These are phyloP conservation scores for Ctenodactylus gundi DNA, from an alignment of 2,113 vertebrate species.

Conservation along the genomic window DNA sequence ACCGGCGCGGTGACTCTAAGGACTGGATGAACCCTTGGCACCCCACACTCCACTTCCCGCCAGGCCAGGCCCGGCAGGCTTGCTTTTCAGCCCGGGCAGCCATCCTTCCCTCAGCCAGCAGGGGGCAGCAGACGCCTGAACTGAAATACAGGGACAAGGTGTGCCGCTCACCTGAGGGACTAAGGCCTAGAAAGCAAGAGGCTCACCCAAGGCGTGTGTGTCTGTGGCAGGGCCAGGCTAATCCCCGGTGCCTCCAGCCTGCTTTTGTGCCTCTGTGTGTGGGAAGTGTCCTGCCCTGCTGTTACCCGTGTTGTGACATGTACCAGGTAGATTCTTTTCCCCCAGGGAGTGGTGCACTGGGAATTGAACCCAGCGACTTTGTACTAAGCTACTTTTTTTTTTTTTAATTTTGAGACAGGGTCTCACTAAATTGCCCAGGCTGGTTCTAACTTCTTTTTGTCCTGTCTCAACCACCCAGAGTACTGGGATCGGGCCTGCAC, in stretches of 20 bases:
- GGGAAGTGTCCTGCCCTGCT: neutral
- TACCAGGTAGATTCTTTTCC: too few relatives aligned
- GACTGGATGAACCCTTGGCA: neutral
- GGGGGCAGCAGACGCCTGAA: conserved; percentile 65
- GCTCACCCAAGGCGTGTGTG: too few relatives aligned
- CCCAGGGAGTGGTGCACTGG: too few relatives aligned
- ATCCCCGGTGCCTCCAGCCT: neutral
- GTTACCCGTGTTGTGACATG: neutral
- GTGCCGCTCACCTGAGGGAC: neutral
- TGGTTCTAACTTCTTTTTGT: too few relatives aligned
- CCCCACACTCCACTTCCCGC: neutral
- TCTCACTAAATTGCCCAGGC: too few relatives aligned
- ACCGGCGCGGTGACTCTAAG: neutral
- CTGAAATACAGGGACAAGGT: neutral
- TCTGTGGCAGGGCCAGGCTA: neutral
- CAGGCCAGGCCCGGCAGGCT: neutral
- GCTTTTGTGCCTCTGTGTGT: neutral
- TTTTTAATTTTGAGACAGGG: too few relatives aligned
- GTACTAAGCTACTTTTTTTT: too few relatives aligned
- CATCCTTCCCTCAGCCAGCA: conserved; percentile 45
- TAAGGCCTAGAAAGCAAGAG: neutral
- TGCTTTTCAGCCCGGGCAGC: neutral
- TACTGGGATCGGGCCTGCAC: too few relatives aligned
- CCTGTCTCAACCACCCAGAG: too few relatives aligned
- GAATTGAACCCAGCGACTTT: too few relatives aligned